Base-by-base conservation (phyloP, 2,888 invertebrate genomes). In the Hedya salicella region DNA sequence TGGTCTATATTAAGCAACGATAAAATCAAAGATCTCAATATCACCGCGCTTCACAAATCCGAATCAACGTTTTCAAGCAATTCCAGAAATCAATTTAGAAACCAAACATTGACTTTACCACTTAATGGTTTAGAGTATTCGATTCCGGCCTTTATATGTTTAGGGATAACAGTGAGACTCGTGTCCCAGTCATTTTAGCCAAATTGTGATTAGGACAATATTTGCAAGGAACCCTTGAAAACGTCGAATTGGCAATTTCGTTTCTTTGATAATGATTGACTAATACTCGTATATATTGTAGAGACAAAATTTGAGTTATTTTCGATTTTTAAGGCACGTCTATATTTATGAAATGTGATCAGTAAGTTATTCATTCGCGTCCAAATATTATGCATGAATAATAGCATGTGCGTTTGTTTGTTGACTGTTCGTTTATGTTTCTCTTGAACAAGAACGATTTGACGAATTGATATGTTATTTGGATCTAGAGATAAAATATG, bases 41-140 rank as follows among this genome's bases (percentile, higher is more conserved):
- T 52, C 52, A 32, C 17, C 44, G 36, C n/a, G 30, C 44, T 42
- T 17, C 14, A 11, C n/a, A 62, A 53, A 36, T 25, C 14, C 25
- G 21, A 62, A 36, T 36, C 53, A 62, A 52, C 19, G 19, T 36
- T 42, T 17, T 49, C 56, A 32, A 49, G 42, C 56, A 48, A 49
- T 56, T 49, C 16, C 30, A 49, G 52, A 56, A 56, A 63, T 63
- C 56, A 63, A 63, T 63, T 63, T 42, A n/a, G 49, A 11, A 1
- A 32, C 49, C 56, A 40, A 63, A 63, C 49, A 49, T 63, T 63
- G 49, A 56, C 63, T 40, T 40, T 49, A 8, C 56, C 56, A 49
- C 56, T 63, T 56, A 63, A 4, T 30, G n/a, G 17, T 40, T 40
- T 4, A 17, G 21, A 49, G 42, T 19, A 19, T 48, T 30, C 30